Evolutionary conservation across 2,113 vertebrate genomes (phyloP).

Genomic region (Actenoides hombroni): DNA sequence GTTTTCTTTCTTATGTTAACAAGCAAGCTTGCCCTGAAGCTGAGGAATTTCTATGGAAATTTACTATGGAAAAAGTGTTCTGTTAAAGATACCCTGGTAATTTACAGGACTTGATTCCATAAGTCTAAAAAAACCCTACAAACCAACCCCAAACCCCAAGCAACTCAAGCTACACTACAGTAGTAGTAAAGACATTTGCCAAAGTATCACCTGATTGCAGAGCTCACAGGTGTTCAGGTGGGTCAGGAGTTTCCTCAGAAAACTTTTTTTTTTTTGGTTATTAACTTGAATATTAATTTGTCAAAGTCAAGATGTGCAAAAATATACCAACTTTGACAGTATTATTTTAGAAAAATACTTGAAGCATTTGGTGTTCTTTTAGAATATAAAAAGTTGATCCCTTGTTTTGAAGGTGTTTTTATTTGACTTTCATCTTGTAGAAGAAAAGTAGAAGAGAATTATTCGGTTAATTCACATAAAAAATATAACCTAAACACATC

Average conservation of each 20-base stretch:
- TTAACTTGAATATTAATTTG: neutral
- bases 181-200: neutral
- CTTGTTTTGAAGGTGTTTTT: neutral
- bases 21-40: neutral
- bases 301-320: neutral
- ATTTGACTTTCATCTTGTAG: neutral
- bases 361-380: neutral
- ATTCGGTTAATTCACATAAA: neutral
- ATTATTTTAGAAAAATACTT: neutral
- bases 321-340: neutral
- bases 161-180: neutral
- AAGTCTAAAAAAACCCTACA: neutral
- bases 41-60: neutral
- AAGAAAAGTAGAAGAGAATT: neutral
- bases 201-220: neutral
- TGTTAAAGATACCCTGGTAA: neutral
- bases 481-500: neutral
- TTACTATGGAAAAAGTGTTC: neutral
- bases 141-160: neutral
- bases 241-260: neutral
- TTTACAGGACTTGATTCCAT: neutral
- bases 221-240: neutral
- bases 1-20: neutral
- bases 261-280: neutral
- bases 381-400: neutral